Evolutionary conservation across 2,113 vertebrate genomes (phyloP).

Genomic region (Cyanoliseus patagonus): DNA sequence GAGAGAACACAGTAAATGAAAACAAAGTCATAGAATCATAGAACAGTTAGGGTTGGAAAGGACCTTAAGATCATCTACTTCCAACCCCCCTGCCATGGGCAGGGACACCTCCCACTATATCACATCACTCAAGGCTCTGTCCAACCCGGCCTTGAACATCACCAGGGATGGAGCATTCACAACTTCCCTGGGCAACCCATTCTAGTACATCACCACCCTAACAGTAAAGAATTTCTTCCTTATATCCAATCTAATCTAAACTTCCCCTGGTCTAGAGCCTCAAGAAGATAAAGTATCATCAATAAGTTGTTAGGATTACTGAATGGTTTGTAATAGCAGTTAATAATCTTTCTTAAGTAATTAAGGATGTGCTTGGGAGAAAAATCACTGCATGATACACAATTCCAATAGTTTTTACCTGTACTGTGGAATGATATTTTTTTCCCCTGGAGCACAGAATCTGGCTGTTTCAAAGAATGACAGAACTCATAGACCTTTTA

Average conservation of each 20-base stretch:
- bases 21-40: neutral
- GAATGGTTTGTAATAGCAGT: neutral
- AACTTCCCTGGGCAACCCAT: too few species aligned
- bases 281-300: neutral
- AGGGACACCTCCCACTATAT: too few species aligned
- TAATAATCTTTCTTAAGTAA: constrained; percentile 34
- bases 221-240: too few species aligned
- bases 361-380: neutral
- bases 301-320: neutral
- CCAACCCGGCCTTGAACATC: too few species aligned
- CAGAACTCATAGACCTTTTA: neutral
- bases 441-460: neutral
- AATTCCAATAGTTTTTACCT: neutral
- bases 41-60: too few species aligned
- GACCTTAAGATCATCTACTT: too few species aligned
- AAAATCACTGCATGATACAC: neutral
- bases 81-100: too few species aligned
- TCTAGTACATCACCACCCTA: too few species aligned
- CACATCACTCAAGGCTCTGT: too few species aligned
- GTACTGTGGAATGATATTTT: neutral
- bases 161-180: too few species aligned
- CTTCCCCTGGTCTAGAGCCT: neutral
- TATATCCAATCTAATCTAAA: too few species aligned
- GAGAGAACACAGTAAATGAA: neutral
- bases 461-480: neutral